phyloP scores from a whole-genome alignment of 2,113 vertebrate genomes.

The Gallinago jamesoni region DNA sequence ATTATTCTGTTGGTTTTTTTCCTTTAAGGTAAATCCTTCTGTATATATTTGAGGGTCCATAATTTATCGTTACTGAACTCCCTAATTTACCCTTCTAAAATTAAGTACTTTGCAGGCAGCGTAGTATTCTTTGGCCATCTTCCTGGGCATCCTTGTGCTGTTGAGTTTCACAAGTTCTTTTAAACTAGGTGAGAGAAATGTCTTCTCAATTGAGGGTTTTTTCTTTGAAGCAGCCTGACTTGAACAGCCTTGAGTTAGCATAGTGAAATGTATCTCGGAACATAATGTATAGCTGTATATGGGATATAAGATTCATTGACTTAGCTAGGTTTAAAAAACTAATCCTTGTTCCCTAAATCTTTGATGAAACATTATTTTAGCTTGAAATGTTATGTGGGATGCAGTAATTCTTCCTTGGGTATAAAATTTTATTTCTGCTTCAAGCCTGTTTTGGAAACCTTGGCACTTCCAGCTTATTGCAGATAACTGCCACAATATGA shows the following conservation, averaged over 20 bases:
- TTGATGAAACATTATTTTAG: slow-evolving; percentile 60
- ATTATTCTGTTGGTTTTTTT: neutral
- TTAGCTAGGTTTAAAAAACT: slow-evolving; percentile 46
- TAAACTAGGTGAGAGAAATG: neutral
- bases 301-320: slow-evolving; percentile 49
- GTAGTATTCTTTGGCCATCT: neutral
- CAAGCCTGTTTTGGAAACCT: slow-evolving; percentile 36
- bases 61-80: neutral
- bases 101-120: neutral
- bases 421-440: slow-evolving; percentile 61
- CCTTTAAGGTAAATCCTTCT: neutral
- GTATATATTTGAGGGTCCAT: neutral
- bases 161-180: neutral
- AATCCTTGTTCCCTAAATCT: slow-evolving; percentile 60
- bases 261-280: neutral
- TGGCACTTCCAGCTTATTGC: slow-evolving; percentile 10
- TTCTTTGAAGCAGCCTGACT: neutral
- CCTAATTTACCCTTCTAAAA: neutral
- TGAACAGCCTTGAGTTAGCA: neutral
- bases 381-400: slow-evolving; percentile 31
- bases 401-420: slow-evolving; percentile 40
- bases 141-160: neutral
- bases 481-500: neutral
- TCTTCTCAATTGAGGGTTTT: neutral
- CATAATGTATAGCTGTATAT: neutral